phyloP scores from a whole-genome alignment of 2,888 invertebrate species.

The Tenthredo scrophulariae region DNA sequence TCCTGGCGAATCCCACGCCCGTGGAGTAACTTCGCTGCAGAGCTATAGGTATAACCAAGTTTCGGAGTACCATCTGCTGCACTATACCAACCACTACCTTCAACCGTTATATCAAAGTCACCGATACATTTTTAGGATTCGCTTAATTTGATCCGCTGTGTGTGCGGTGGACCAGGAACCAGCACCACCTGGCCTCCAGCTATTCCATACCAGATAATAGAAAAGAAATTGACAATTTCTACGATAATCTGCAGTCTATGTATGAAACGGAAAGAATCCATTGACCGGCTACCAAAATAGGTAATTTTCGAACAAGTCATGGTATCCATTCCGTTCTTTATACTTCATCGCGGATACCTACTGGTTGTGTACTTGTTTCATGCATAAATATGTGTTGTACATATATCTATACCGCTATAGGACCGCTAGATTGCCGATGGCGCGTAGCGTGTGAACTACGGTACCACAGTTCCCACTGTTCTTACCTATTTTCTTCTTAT shows the following conservation, averaged over 20 bases:
- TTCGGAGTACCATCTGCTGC: conserved; percentile 20
- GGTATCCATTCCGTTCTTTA: neutral
- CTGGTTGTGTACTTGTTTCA: conserved; percentile 2
- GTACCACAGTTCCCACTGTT: conserved; percentile 63
- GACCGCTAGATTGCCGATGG: conserved; percentile 67
- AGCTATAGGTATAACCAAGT: neutral
- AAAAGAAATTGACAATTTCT: neutral
- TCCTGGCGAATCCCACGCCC: conserved; percentile 52
- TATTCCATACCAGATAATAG: neutral
- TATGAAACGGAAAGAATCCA: neutral
- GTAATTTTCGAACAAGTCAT: neutral
- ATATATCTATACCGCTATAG: conserved; percentile 66
- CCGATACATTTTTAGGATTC: conserved; percentile 23
- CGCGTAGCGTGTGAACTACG: conserved; percentile 71
- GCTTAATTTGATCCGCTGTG: conserved; percentile 23
- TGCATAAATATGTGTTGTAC: neutral
- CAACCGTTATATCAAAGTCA: conserved; percentile 31
- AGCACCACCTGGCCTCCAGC: neutral
- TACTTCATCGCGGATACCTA: neutral
- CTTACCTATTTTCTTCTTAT: conserved; percentile 57
- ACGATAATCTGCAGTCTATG: neutral
- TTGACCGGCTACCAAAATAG: neutral
- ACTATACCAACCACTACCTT: neutral
- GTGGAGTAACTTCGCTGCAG: neutral
- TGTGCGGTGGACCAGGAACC: conserved; percentile 31